A percentile compares a stretch with the other conserved stretches of the same genome.
Conservation (phyloP, 2,888 invertebrate species). For the Tachystola acroxantha region DNA sequence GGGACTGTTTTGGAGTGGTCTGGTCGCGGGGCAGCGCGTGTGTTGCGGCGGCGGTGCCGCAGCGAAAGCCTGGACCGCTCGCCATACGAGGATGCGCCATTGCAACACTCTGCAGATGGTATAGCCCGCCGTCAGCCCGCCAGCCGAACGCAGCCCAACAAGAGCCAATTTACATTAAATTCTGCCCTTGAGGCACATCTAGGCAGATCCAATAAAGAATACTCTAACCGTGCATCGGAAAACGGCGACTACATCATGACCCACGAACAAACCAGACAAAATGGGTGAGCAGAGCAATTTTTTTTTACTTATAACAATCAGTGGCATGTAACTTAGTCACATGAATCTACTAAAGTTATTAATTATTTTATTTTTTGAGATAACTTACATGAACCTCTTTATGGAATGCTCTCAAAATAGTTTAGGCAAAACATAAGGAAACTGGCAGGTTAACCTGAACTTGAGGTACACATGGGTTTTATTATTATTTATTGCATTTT, state of each 20-base stretch:
- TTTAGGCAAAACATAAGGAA: too few relatives aligned
- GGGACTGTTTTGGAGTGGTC: slow-evolving; percentile 62
- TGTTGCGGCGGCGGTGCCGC: slow-evolving; percentile 68
- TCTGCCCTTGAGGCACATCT: slow-evolving; percentile 34
- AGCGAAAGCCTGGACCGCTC: slow-evolving; percentile 72
- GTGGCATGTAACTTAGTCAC: slow-evolving; percentile 23
- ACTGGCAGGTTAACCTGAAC: too few relatives aligned
- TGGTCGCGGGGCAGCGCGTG: slow-evolving; percentile 56
- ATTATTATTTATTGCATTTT: too few relatives aligned
- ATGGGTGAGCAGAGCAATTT: slow-evolving; percentile 57
- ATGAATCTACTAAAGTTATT: too few relatives aligned
- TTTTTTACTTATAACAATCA: slow-evolving; percentile 34
- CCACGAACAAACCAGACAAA: slow-evolving; percentile 48
- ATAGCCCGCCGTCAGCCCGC: slow-evolving; percentile 39
- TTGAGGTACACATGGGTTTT: too few relatives aligned
- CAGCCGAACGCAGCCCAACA: slow-evolving; percentile 49
- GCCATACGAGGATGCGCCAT: slow-evolving; percentile 66
- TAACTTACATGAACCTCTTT: too few relatives aligned
- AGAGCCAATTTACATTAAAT: slow-evolving; percentile 62
- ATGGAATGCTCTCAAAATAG: too few relatives aligned
- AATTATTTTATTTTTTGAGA: too few relatives aligned
- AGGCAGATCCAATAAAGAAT: slow-evolving; percentile 50
- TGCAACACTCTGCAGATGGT: slow-evolving; percentile 48
- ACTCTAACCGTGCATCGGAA: slow-evolving; percentile 51
- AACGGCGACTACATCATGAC: slow-evolving; percentile 71